Evolutionary conservation across 2,797 vertebrate genomes (phyloP).

Genomic region (Platyrinchus mystaceus): DNA sequence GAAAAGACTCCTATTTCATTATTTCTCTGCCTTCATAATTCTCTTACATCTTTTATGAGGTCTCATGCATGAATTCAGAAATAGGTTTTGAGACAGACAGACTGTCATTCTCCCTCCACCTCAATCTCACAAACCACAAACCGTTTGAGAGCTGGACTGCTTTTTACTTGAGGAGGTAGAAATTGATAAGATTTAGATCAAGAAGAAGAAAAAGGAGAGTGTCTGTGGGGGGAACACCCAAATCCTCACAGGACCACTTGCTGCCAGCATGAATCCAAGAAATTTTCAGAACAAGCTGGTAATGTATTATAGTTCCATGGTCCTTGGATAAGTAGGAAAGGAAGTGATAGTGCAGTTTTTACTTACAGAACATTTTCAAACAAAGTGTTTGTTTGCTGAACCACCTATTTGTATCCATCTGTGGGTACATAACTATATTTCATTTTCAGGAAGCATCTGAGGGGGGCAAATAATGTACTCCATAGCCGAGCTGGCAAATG

Average conservation of each 20-base stretch:
- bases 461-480: neutral
- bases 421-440: neutral
- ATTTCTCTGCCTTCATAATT: slow-evolving; percentile 50
- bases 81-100: slow-evolving; percentile 1
- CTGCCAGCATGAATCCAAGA: neutral
- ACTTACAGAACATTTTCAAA: neutral
- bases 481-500: neutral
- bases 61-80: slow-evolving; percentile 39
- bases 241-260: slow-evolving; percentile 46
- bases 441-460: neutral
- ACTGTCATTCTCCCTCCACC: neutral
- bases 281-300: neutral
- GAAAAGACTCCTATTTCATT: slow-evolving; percentile 19
- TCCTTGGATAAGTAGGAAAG: neutral
- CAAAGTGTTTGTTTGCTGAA: neutral
- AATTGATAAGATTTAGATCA: slow-evolving; percentile 49
- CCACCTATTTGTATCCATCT: neutral
- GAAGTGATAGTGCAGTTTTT: neutral
- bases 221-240: neutral
- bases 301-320: neutral
- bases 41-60: slow-evolving; percentile 51
- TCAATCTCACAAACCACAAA: neutral
- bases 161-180: slow-evolving; percentile 11
- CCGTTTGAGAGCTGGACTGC: neutral
- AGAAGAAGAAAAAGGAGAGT: neutral